A percentile compares a stretch with the other conserved stretches of the same genome.
Evolutionary conservation across 1,140 invertebrate genomes (phyloP).

Genomic region (Neelides sp.): DNA sequence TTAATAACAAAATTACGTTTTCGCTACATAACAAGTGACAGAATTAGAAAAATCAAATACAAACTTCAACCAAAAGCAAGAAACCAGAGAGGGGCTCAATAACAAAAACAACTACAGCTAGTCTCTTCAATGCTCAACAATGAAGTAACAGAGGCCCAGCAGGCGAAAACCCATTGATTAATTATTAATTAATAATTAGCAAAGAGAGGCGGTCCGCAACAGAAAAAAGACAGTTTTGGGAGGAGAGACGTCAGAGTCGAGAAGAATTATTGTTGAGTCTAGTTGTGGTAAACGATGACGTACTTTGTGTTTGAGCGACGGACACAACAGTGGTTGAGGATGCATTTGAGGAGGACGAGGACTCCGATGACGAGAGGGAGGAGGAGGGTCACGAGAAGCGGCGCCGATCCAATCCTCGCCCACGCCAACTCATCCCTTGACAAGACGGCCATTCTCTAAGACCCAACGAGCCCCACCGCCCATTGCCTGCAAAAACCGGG

Average conservation of each 20-base stretch:
- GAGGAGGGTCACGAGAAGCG: constrained; percentile 23
- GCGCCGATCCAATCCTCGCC: constrained; percentile 24
- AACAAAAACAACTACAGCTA: too few species aligned
- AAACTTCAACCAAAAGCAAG: too few species aligned
- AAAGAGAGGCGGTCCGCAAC: neutral
- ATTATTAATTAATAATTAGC: neutral
- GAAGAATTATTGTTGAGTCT: neutral
- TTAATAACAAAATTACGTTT: too few species aligned
- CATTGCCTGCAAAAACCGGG: too few species aligned
- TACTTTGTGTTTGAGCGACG: constrained; percentile 29
- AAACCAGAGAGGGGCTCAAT: too few species aligned
- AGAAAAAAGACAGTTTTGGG: constrained; percentile 4
- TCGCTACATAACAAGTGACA: too few species aligned
- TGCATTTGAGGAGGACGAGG: constrained; percentile 28
- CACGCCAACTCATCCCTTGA: too few species aligned
- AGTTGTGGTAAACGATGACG: constrained; percentile 26
- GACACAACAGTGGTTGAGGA: constrained; percentile 29
- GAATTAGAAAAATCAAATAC: too few species aligned
- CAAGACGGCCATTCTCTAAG: too few species aligned
- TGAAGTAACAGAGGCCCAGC: neutral
- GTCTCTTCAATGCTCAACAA: neutral
- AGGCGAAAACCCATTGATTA: neutral
- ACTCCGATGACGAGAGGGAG: constrained; percentile 28
- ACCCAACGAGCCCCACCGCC: too few species aligned
- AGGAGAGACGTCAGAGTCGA: neutral